Conservation (phyloP, 1,140 invertebrate genomes). For the Ceratitis capitata region DNA sequence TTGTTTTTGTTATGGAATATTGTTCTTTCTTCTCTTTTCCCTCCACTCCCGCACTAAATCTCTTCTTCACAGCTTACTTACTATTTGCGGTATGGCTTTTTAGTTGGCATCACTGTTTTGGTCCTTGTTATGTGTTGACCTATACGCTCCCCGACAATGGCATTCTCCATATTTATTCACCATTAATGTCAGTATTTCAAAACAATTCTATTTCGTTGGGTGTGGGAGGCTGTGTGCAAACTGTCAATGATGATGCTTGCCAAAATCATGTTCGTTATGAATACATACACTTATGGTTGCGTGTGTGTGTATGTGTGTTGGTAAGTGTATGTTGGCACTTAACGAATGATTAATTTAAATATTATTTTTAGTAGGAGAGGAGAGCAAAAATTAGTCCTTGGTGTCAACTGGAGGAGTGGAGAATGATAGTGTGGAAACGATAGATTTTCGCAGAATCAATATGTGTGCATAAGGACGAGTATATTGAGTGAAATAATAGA, state of each 20-base stretch:
- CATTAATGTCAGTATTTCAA: not conserved
- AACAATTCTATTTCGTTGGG: not conserved
- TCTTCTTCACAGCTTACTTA: not conserved
- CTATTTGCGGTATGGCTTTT: no score
- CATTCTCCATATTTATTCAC: not conserved
- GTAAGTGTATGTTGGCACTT: not conserved
- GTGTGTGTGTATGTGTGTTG: not conserved
- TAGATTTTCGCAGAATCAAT: no score
- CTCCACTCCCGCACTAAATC: not conserved
- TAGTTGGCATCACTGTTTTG: not conserved
- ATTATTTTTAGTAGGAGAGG: not conserved
- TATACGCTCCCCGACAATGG: not conserved
- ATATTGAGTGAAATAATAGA: no score
- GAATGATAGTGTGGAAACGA: not conserved
- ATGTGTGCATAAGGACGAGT: no score
- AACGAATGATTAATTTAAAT: not conserved
- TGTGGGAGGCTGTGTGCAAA: no score
- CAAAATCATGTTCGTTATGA: not conserved
- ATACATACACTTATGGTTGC: not conserved
- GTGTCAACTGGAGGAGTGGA: not conserved
- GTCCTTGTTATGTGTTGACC: not conserved
- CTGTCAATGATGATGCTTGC: constrained; percentile 8
- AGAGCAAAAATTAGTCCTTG: not conserved
- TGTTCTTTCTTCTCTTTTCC: not conserved
- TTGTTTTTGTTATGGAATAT: not conserved